Conservation (phyloP, 2,797 vertebrate species). For the Schizothorax lantsangensis region DNA sequence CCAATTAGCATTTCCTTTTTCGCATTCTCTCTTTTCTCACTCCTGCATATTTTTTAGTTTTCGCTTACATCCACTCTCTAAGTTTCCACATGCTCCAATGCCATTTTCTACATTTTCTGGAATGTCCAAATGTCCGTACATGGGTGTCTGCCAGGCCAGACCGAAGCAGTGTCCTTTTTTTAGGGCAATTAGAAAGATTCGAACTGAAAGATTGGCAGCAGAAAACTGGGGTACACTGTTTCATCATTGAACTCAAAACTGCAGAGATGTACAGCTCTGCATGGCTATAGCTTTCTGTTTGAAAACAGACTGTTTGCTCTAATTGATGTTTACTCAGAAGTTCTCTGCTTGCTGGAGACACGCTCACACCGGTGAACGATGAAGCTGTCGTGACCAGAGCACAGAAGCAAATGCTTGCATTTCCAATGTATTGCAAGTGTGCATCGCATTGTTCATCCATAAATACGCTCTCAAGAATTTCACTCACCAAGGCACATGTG, state of each 20-base stretch:
- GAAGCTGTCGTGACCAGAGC: not conserved
- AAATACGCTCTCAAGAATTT: not conserved
- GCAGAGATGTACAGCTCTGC: not conserved
- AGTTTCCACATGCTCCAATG: slow-evolving; percentile 6
- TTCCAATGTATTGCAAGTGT: not conserved
- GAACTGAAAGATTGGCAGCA: slow-evolving; percentile 17
- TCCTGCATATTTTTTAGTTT: slow-evolving; percentile 8
- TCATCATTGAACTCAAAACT: not conserved
- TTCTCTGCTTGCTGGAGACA: not conserved
- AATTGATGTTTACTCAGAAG: slow-evolving; percentile 16
- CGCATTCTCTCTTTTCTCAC: not conserved
- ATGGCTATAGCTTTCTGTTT: slow-evolving; percentile 1
- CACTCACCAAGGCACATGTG: too few relatives aligned
- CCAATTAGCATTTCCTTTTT: not conserved
- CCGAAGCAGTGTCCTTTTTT: slow-evolving; percentile 7
- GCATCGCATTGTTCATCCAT: not conserved
- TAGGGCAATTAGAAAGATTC: slow-evolving; percentile 9
- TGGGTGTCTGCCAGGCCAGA: slow-evolving; percentile 20
- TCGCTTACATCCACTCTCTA: not conserved
- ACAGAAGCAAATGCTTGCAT: not conserved
- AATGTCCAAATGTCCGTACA: slow-evolving; percentile 45
- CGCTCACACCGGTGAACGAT: not conserved
- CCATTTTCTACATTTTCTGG: slow-evolving; percentile 44
- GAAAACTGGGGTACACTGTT: slow-evolving; percentile 27
- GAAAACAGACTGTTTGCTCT: slow-evolving; percentile 14